Conservation (phyloP, 2,113 vertebrate genomes). For the Malurus elegans region DNA sequence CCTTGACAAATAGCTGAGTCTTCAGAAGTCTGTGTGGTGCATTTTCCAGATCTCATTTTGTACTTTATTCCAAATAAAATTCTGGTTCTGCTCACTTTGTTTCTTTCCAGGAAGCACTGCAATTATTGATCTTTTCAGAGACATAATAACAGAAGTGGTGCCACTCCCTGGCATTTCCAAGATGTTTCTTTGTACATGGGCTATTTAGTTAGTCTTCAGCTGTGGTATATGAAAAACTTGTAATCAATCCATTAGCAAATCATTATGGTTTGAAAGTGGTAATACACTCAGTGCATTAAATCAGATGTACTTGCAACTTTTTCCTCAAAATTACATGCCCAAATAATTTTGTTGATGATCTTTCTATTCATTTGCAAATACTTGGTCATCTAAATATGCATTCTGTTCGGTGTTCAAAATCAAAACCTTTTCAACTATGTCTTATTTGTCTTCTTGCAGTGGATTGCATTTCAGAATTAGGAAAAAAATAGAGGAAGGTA, state of each 20-base stretch:
- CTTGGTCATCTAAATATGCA: background rate
- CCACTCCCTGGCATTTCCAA: background rate
- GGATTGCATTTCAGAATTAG: background rate
- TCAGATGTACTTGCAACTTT: background rate
- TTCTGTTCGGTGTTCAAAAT: background rate
- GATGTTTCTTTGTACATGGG: background rate
- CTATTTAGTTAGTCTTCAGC: background rate
- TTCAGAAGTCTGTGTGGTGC: background rate
- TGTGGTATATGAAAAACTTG: background rate
- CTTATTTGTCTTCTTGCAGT: background rate
- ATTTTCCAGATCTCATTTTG: background rate
- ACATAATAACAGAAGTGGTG: background rate
- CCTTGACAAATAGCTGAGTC: background rate
- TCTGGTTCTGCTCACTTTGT: background rate
- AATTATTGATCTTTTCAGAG: slow-evolving; percentile 12
- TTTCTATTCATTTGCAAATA: background rate
- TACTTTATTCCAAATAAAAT: background rate
- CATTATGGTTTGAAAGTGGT: slow-evolving; percentile 17
- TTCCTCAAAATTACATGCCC: background rate
- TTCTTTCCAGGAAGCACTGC: slow-evolving; percentile 18
- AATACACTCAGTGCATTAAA: background rate
- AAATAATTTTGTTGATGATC: slow-evolving; percentile 16
- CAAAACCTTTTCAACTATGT: background rate
- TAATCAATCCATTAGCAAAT: slow-evolving; percentile 39
- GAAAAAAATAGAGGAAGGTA: background rate